Conservation (phyloP, 2,113 vertebrate genomes). For the Periophthalmus modestus region DNA sequence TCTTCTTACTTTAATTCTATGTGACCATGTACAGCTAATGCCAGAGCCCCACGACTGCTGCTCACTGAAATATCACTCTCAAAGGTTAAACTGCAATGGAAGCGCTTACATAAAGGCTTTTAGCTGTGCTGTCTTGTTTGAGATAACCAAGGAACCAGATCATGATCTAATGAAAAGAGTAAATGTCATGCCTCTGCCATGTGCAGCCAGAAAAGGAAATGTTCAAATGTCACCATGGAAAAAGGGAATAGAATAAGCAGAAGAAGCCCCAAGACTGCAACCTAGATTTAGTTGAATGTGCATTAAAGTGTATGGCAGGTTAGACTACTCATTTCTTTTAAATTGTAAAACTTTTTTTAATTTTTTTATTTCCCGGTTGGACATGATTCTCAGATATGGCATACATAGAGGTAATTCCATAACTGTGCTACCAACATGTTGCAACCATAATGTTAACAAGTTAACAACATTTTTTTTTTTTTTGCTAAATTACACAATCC, state of each 20-base stretch:
- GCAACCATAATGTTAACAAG: no score
- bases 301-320: not conserved
- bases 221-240: slow-evolving; percentile 58
- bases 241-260: slow-evolving; percentile 25
- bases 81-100: slow-evolving; percentile 45
- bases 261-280: not conserved
- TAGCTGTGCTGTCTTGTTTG: slow-evolving; percentile 25
- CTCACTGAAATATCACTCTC: slow-evolving; percentile 19
- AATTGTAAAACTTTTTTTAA: no score
- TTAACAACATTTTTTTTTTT: no score
- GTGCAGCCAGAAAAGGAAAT: slow-evolving; percentile 29
- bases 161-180: slow-evolving; percentile 45
- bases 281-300: no score
- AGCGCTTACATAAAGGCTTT: slow-evolving; percentile 18
- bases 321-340: no score
- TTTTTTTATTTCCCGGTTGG: no score
- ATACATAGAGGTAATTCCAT: no score
- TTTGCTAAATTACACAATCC: no score
- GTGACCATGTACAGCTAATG: not conserved
- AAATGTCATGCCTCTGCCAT: slow-evolving; percentile 59
- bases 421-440: no score
- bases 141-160: slow-evolving; percentile 26
- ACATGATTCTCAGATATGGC: no score
- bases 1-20: not conserved
- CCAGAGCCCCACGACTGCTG: slow-evolving; percentile 15